phyloP scores from a whole-genome alignment of 2,797 vertebrate species.

The Smutsia gigantea region DNA sequence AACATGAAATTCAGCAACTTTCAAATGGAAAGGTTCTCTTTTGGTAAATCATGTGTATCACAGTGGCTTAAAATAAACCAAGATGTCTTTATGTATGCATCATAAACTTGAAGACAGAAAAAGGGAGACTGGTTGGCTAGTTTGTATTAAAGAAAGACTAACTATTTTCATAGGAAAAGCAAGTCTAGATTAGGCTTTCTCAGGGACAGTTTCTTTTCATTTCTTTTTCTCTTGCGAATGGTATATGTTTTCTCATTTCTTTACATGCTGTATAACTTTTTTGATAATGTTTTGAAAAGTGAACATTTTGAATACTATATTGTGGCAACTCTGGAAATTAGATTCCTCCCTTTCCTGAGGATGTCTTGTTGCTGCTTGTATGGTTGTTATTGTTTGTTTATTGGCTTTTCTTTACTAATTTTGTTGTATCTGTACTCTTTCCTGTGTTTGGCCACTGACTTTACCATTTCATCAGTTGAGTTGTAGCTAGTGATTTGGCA shows the following conservation, averaged over 20 bases:
- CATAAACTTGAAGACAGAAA: background rate
- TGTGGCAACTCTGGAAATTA: background rate
- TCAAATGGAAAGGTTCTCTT: background rate
- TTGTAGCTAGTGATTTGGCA: background rate
- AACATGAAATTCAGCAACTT: conserved; percentile 48
- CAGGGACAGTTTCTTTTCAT: background rate
- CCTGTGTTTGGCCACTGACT: background rate
- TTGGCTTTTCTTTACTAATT: background rate
- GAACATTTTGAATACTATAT: background rate
- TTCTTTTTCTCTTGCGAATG: background rate
- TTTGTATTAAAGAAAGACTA: background rate
- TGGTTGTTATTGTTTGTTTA: background rate
- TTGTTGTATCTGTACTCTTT: background rate
- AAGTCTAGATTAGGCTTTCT: background rate
- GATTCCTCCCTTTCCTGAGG: background rate
- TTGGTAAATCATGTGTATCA: background rate
- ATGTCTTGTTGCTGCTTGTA: background rate
- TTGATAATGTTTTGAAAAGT: background rate
- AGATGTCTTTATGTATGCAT: background rate
- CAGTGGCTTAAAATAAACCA: background rate
- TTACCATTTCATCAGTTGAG: background rate
- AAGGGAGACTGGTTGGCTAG: background rate
- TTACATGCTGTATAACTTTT: background rate
- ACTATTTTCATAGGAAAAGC: background rate
- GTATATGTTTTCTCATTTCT: background rate